Percentiles rank a stretch among this genome's conserved stretches.
These are phyloP conservation scores for Chloroceryle amazona DNA, from an alignment of 2,797 vertebrate species.

Conservation along the genomic window DNA sequence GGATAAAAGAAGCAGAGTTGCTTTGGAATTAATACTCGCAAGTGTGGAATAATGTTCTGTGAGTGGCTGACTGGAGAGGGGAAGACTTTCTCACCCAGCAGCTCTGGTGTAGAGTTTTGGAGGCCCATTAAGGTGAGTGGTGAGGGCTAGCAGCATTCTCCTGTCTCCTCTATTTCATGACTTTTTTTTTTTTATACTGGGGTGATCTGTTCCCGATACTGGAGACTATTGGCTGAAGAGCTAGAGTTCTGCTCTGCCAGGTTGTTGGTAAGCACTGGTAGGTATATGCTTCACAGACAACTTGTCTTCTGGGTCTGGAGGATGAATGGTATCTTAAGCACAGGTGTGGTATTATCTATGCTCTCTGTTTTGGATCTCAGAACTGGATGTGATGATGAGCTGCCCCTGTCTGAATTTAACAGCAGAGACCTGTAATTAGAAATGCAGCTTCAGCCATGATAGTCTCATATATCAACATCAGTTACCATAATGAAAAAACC, in stretches of 20 bases:
- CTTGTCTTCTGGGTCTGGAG: background rate
- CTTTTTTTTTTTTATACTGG: fast-evolving
- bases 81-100: background rate
- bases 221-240: background rate
- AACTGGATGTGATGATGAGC: background rate
- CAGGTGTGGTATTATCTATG: background rate
- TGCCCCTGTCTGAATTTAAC: background rate
- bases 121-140: background rate
- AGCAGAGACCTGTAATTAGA: background rate
- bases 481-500: background rate
- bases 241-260: background rate
- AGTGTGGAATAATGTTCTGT: background rate
- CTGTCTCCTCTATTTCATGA: background rate
- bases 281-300: background rate
- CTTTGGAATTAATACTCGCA: background rate
- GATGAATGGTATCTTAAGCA: background rate
- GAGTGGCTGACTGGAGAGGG: background rate
- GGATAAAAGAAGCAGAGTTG: background rate
- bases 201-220: background rate
- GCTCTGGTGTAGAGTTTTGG: background rate
- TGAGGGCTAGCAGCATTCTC: background rate
- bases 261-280: background rate
- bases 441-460: background rate
- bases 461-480: background rate
- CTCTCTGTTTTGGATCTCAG: background rate